Evolutionary conservation across 2,113 vertebrate genomes (phyloP), one percentile per base, ranked within the genome.

Genomic region (Synodontis membranacea): DNA sequence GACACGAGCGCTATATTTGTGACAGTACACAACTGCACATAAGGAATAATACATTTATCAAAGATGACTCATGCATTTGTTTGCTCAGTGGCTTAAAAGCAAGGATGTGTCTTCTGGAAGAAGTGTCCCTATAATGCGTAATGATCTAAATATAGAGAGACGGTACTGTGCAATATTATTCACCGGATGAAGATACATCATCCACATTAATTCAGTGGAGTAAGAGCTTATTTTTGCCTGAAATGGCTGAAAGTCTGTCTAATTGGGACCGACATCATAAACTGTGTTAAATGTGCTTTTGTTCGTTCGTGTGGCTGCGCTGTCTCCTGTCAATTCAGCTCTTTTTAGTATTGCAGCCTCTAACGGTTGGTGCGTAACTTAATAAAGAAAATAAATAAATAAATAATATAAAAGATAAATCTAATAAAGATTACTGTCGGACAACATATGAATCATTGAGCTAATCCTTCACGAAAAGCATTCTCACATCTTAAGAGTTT

Each of bases 11-110:
- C 17, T 44, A 66, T 78, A 48, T 83, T 25, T 42, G 9, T 25
- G 46, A 34, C 34, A 10, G 21, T 60, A 46, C 58, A 62, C 56
- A 15, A 34, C n/a, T 8, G 9, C 64, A 72, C 17, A 56, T 58
- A 54, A 68, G 44, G 23, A 82, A 37, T 50, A 44, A 39, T 52
- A 12, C 44, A 50, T 82, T 82, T 83, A 82, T 64, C 50, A 39
- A 56, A 82, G 3, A 48, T 86, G 85, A 86, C 39, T 86, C 78
- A 86, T 86, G 37, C 19, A 56, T 48, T 58, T 86, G 86, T 81
- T 86, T 79, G 60, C 84, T 52, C 66, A 37, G 39, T 44, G 60
- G 9, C 48, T 81, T 70, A 28, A 70, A 86, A 70, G 66, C 0
- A 3, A 56, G 62, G 78, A 72, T 46, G 78, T 72, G 85, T 37